Conservation (phyloP, 2,888 invertebrate genomes). For the Blastobasis adustella region DNA sequence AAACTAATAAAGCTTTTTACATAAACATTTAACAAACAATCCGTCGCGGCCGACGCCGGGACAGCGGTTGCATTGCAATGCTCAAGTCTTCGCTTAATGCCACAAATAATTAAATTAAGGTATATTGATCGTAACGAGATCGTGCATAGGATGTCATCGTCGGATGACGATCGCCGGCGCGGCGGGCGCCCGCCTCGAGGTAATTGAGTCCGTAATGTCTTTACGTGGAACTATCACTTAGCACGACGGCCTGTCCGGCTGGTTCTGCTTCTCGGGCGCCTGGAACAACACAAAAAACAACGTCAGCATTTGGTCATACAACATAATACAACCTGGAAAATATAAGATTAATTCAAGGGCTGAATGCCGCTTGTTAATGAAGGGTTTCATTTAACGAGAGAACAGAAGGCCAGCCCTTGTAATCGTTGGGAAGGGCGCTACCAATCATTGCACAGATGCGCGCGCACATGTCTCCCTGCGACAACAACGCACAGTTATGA, state of each 20-base stretch:
- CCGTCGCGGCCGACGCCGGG: conserved; percentile 30
- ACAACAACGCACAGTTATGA: conserved; percentile 21
- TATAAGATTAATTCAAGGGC: background rate
- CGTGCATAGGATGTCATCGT: conserved; percentile 68
- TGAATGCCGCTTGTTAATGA: conserved; percentile 20
- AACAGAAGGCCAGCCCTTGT: conserved; percentile 38
- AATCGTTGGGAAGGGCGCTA: conserved; percentile 32
- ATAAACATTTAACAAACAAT: conserved; percentile 63
- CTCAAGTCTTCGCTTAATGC: conserved; percentile 67
- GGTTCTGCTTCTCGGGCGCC: conserved; percentile 78
- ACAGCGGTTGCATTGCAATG: conserved; percentile 63
- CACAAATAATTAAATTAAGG: conserved; percentile 61
- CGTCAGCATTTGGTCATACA: conserved; percentile 26
- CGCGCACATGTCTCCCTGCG: conserved; percentile 45
- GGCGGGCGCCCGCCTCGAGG: conserved; percentile 47
- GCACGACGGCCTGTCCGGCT: conserved; percentile 74
- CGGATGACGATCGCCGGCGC: conserved; percentile 64
- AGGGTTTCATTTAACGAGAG: conserved; percentile 23
- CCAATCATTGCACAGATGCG: conserved; percentile 59
- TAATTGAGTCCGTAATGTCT: conserved; percentile 54
- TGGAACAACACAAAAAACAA: conserved; percentile 69
- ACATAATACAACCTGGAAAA: background rate
- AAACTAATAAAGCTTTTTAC: conserved; percentile 72
- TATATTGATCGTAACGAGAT: conserved; percentile 73
- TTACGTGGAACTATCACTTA: conserved; percentile 50